Conservation (phyloP, 2,888 invertebrate genomes). For the Chloromyia formosa region DNA sequence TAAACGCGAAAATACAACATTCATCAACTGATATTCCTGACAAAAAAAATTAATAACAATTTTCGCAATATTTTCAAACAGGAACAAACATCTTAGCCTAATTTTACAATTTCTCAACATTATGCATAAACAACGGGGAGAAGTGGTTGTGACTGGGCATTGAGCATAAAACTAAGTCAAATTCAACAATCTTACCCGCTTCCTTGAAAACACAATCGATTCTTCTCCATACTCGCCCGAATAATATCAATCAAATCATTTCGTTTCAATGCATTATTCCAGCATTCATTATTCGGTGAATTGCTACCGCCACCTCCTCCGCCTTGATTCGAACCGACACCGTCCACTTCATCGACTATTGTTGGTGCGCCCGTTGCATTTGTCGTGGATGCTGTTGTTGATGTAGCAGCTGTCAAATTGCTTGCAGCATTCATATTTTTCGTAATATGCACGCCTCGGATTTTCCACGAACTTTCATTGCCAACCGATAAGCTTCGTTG, state of each 20-base stretch:
- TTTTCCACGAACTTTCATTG: constrained; percentile 62
- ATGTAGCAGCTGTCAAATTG: not conserved
- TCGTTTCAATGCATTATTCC: constrained; percentile 78
- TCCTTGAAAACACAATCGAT: constrained; percentile 85
- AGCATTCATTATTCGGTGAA: constrained; percentile 63
- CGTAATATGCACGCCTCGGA: constrained; percentile 52
- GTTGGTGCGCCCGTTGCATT: constrained; percentile 41
- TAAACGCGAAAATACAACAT: too few relatives aligned
- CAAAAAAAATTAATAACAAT: too few relatives aligned
- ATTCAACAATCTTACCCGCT: constrained; percentile 69
- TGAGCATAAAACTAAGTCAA: not conserved
- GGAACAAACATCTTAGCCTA: too few relatives aligned
- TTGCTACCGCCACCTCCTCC: constrained; percentile 52
- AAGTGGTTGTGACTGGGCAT: too few relatives aligned
- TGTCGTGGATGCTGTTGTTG: constrained; percentile 50
- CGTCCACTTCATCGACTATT: constrained; percentile 55
- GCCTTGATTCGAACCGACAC: constrained; percentile 56
- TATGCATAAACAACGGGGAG: too few relatives aligned
- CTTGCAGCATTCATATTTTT: constrained; percentile 19
- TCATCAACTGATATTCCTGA: too few relatives aligned
- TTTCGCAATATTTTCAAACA: too few relatives aligned
- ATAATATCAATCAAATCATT: constrained; percentile 87
- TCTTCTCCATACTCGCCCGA: constrained; percentile 91
- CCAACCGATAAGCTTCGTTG: constrained; percentile 64
- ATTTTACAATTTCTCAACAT: too few relatives aligned